Evolutionary conservation across 92 coral and sea anemone genomes (phyloP).

Genomic region (Epizoanthus scotinus): DNA sequence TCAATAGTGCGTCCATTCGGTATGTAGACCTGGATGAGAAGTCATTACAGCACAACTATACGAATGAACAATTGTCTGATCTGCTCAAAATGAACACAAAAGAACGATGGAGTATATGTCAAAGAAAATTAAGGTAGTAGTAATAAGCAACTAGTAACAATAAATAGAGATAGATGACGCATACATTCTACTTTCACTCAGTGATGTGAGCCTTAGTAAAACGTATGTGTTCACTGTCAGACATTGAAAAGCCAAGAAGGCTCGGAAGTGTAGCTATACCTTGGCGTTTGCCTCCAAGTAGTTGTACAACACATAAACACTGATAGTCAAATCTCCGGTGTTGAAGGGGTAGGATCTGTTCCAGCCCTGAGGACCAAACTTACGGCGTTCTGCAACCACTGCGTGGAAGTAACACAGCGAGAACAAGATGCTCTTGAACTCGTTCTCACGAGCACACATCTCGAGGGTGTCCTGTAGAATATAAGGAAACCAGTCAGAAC

Average conservation of each 20-base stretch:
- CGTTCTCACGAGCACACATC: conserved; percentile 99
- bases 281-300: conserved; percentile 97
- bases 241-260: too few species aligned
- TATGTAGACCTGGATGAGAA: background rate
- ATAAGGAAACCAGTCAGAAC: conserved; percentile 5
- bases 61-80: background rate
- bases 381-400: conserved; percentile 95
- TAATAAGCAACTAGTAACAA: too few species aligned
- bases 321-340: conserved; percentile 98
- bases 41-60: background rate
- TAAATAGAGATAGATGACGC: too few species aligned
- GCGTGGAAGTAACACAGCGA: conserved; percentile 99
- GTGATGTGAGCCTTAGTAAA: too few species aligned
- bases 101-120: too few species aligned
- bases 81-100: too few species aligned
- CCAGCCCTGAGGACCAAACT: conserved; percentile 99
- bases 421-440: conserved; percentile 97
- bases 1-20: too few species aligned
- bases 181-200: too few species aligned
- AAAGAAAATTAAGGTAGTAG: too few species aligned
- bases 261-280: conserved; percentile 43
- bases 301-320: conserved; percentile 94
- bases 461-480: conserved; percentile 90
- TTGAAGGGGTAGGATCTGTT: conserved; percentile 98
- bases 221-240: too few species aligned